Percentiles rank a stretch among this genome's conserved stretches.
These are phyloP conservation scores for Julus scandinavius DNA, from an alignment of 2,888 invertebrate genomes.

Conservation along the genomic window DNA sequence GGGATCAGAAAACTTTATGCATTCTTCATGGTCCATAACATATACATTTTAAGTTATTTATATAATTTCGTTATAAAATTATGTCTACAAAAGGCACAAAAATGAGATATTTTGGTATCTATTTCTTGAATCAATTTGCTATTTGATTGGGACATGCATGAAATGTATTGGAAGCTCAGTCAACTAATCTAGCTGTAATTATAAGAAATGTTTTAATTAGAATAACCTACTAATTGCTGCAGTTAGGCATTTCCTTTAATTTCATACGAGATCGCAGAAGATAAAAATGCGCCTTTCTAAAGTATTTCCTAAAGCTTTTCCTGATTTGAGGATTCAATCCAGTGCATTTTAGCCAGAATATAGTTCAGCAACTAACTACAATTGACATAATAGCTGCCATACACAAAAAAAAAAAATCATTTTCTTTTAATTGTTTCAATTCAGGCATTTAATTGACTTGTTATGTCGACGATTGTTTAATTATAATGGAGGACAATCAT, in stretches of 20 bases:
- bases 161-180: background rate
- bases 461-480: constrained; percentile 5
- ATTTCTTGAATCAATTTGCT: too few species aligned
- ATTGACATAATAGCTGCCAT: constrained; percentile 4
- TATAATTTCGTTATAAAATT: too few species aligned
- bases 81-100: too few species aligned
- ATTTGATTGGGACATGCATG: too few species aligned
- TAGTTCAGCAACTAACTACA: background rate
- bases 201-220: background rate
- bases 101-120: too few species aligned
- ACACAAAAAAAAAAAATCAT: background rate
- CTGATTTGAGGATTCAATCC: constrained; percentile 1
- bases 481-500: background rate
- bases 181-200: background rate
- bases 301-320: background rate
- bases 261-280: background rate
- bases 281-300: background rate
- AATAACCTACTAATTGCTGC: background rate
- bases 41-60: too few species aligned
- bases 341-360: constrained; percentile 4
- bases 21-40: too few species aligned
- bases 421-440: constrained; percentile 27
- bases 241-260: background rate
- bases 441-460: constrained; percentile 20
- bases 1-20: too few species aligned